Conservation (phyloP, 2,888 invertebrate species). For the Cheilosia impressa region DNA sequence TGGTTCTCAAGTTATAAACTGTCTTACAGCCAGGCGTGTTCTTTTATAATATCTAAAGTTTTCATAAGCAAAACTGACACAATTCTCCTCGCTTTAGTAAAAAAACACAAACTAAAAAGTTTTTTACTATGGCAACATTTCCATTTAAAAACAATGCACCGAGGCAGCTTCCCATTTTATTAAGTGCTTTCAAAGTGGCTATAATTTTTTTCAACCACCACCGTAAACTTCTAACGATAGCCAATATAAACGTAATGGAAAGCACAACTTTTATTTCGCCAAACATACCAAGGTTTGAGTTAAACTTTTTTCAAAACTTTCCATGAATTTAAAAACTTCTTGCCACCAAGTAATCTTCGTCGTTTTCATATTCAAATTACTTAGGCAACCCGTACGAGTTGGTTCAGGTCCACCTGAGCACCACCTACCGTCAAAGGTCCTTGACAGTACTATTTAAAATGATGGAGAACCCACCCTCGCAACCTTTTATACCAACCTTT, state of each 20-base stretch:
- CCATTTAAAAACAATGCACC: not conserved
- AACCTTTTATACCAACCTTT: conserved; percentile 3
- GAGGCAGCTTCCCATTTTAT: not conserved
- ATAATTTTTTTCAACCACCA: not conserved
- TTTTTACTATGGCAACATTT: not conserved
- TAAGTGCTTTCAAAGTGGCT: not conserved
- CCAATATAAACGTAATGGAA: conserved; percentile 24
- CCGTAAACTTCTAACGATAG: not conserved
- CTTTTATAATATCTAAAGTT: too few species aligned
- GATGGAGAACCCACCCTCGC: conserved; percentile 36
- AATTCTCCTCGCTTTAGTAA: too few species aligned
- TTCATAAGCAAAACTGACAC: too few species aligned
- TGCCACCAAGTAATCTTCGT: conserved; percentile 11
- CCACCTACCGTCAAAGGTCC: conserved; percentile 2
- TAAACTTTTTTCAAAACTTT: conserved; percentile 1
- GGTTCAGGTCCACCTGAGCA: conserved; percentile 15
- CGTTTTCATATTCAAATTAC: conserved; percentile 54
- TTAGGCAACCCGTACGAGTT: conserved; percentile 18
- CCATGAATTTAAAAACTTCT: conserved; percentile 18
- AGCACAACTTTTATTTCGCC: not conserved
- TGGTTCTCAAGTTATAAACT: too few species aligned
- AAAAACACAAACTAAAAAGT: too few species aligned
- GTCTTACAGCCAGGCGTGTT: too few species aligned
- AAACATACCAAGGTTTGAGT: not conserved
- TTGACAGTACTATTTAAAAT: conserved; percentile 39